A percentile compares a stretch with the other conserved stretches of the same genome.
Evolutionary conservation across 2,888 invertebrate species (phyloP).

Genomic region (Nomada flava): DNA sequence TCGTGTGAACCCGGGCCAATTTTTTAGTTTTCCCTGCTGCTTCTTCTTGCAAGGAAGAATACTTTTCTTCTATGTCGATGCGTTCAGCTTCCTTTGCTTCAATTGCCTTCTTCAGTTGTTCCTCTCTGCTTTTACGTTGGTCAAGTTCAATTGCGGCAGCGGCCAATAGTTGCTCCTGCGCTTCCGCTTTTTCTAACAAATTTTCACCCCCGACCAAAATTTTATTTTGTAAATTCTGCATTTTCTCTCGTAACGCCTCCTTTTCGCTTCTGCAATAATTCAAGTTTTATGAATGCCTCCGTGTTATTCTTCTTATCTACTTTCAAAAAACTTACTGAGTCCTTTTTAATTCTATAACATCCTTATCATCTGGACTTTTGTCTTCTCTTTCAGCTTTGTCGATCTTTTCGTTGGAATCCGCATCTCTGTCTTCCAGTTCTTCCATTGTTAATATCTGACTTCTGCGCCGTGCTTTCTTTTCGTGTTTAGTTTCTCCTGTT

Average conservation of each 20-base stretch:
- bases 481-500: conserved; percentile 73
- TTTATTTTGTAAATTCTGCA: conserved; percentile 96
- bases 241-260: conserved; percentile 92
- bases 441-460: conserved; percentile 85
- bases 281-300: neutral
- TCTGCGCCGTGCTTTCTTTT: conserved; percentile 80
- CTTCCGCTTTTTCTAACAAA: conserved; percentile 97
- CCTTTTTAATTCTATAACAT: conserved; percentile 88
- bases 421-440: conserved; percentile 86
- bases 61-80: conserved; percentile 97
- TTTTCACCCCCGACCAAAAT: conserved; percentile 99
- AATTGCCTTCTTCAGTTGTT: conserved; percentile 91
- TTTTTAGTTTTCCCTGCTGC: conserved; percentile 96
- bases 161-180: conserved; percentile 95
- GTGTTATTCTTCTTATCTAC: neutral
- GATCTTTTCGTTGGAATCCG: conserved; percentile 82
- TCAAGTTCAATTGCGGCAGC: conserved; percentile 94
- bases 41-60: conserved; percentile 97
- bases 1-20: conserved; percentile 94
- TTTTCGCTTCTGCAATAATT: conserved; percentile 88
- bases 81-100: conserved; percentile 97
- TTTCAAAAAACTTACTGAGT: conserved; percentile 86
- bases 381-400: conserved; percentile 86
- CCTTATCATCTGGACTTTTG: conserved; percentile 85
- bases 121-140: conserved; percentile 91